Base-by-base conservation (phyloP, 2,888 invertebrate species). In the Patella pellucida region DNA sequence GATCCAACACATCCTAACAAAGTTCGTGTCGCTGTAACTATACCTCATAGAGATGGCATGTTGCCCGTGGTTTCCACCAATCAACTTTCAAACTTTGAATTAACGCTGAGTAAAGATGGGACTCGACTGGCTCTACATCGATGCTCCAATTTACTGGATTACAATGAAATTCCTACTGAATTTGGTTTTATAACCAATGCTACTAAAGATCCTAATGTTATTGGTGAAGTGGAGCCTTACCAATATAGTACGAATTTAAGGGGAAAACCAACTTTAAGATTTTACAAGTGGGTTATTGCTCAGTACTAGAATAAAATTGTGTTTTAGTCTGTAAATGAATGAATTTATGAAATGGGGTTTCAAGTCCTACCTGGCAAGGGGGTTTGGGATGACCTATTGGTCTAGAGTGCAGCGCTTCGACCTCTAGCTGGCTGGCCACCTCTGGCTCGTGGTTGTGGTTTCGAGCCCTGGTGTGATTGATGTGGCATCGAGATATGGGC, bases 41-140 rank as follows among this genome's bases (percentile, higher is more conserved):
- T 91, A 62, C 91, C 91, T 0, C 91, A 91, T 79, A 84, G 87
- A 72, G 91, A 91, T 80, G 91, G 91, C 23, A 86, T 91, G 85
- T 77, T 91, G 23, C 91, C 91, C 0, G 85, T 87, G 27, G 83
- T 91, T 41, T 90, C 91, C 14, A 91, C 91, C 2, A 82, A 85
- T 1, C 82, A 83, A 52, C 83, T 91, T 62, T 87, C 90, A 51
- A 90, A 91, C 85, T 90, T 91, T 83, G 90, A 90, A 76, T 83
- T 90, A 41, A 88, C 88, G 5, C 84, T 91, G 16, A 89, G 88
- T 78, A 86, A 85, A n/a, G 88, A 88, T 75, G 89, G 87, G 9
- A 81, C 87, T 68, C 79, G 91, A 31, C 81, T 88, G 4, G 90
- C 87, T 9, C 87, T 85, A 19, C 91, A 91, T 79, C 84, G 83